Evolutionary conservation across 2,797 vertebrate genomes (phyloP).

Genomic region (Anas flavirostris): DNA sequence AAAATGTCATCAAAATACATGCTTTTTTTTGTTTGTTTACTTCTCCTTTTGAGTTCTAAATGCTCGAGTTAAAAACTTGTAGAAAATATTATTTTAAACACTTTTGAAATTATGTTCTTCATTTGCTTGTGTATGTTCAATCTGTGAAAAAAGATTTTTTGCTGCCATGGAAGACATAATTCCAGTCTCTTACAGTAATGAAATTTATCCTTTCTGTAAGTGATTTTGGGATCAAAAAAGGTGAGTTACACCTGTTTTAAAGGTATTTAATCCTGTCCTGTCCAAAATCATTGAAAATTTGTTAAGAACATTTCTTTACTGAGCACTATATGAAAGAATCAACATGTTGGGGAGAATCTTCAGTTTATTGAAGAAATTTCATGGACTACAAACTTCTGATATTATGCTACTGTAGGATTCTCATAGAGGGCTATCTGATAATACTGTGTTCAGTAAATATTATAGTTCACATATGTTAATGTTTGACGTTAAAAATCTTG

Average conservation of each 20-base stretch:
- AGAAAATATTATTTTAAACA: background rate
- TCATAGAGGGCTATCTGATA: conserved; percentile 18
- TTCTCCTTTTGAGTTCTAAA: background rate
- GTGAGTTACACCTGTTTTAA: background rate
- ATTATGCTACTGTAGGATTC: conserved; percentile 2
- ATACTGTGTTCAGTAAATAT: conserved; percentile 39
- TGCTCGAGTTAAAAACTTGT: background rate
- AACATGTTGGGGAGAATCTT: background rate
- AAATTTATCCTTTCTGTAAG: background rate
- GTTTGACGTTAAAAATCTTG: conserved; percentile 7
- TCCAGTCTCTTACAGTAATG: background rate
- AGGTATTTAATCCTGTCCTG: background rate
- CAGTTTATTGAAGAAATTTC: conserved; percentile 26
- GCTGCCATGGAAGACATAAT: background rate
- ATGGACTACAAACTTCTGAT: conserved; percentile 4
- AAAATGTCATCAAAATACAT: background rate
- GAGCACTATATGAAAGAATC: background rate
- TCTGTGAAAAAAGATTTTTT: background rate
- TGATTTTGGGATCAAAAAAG: background rate
- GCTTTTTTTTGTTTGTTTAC: background rate
- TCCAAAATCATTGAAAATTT: background rate
- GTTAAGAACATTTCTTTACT: background rate
- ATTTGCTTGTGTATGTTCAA: background rate
- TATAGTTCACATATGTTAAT: conserved; percentile 41
- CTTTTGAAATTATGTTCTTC: background rate